Evolutionary conservation across 2,113 vertebrate species (phyloP).

Genomic region (Candoia aspera): DNA sequence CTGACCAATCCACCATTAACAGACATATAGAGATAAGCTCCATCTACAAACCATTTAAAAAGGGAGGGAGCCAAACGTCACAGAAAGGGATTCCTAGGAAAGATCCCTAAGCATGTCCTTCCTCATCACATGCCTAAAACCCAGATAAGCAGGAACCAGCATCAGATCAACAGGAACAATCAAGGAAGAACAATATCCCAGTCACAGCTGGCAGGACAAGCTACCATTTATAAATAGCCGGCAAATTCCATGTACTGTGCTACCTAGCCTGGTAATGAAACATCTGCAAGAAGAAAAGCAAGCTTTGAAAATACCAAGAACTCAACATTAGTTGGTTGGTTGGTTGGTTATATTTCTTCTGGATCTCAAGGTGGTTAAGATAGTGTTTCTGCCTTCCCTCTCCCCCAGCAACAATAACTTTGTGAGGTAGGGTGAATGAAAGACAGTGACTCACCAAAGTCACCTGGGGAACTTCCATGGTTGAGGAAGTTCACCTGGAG

Average conservation of each 20-base stretch:
- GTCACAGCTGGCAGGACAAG: no score
- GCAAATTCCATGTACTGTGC: no score
- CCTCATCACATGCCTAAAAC: not conserved
- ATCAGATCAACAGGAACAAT: not conserved
- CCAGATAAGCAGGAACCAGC: not conserved
- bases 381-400: not conserved
- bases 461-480: not conserved
- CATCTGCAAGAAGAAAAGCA: no score
- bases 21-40: not conserved
- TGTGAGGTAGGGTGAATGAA: not conserved
- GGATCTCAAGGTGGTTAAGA: not conserved
- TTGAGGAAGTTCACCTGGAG: not conserved
- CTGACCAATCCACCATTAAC: not conserved
- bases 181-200: not conserved
- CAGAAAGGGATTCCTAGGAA: not conserved
- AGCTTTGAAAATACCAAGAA: no score
- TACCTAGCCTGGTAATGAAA: no score
- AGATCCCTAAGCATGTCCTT: not conserved
- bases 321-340: no score
- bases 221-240: no score
- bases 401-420: not conserved
- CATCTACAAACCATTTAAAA: not conserved
- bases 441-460: not conserved
- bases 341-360: not conserved
- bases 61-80: not conserved